Percentiles rank a stretch among this genome's conserved stretches.
phyloP scores from a whole-genome alignment of 2,113 vertebrate genomes.

The Macquaria ambigua region DNA sequence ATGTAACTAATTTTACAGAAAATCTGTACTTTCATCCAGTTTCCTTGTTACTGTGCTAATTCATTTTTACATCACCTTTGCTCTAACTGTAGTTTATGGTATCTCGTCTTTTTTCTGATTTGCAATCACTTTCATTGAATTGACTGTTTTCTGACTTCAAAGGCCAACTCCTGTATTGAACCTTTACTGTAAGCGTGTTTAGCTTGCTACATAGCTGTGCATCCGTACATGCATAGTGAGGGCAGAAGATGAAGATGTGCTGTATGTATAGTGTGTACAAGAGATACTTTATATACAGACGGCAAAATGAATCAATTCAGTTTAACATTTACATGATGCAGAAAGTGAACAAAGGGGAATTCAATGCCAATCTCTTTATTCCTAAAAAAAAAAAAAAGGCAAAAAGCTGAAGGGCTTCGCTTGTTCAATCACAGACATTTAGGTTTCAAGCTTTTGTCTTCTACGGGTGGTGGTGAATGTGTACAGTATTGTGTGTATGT shows the following conservation, averaged over 20 bases:
- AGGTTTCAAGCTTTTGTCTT: not conserved
- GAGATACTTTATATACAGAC: not conserved
- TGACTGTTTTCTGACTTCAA: not conserved
- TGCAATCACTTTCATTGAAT: not conserved
- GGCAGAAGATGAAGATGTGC: not conserved
- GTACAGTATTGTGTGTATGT: not conserved
- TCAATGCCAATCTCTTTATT: not conserved
- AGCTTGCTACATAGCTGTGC: not conserved
- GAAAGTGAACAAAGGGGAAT: conserved; percentile 3
- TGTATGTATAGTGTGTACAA: not conserved
- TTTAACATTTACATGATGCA: not conserved
- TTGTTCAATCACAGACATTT: conserved; percentile 7
- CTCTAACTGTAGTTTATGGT: not conserved
- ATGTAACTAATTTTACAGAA: no score
- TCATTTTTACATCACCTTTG: not conserved
- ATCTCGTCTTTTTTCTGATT: not conserved
- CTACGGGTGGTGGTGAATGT: not conserved
- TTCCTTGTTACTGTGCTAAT: not conserved
- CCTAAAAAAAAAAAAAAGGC: not conserved
- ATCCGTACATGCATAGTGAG: not conserved
- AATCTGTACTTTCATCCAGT: no score
- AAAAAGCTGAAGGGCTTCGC: not conserved
- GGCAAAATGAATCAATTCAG: not conserved
- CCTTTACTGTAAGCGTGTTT: not conserved
- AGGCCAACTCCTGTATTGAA: not conserved